These are phyloP conservation scores for Melanotaenia pygmaea DNA, from an alignment of 2,797 vertebrate genomes.

Conservation along the genomic window DNA sequence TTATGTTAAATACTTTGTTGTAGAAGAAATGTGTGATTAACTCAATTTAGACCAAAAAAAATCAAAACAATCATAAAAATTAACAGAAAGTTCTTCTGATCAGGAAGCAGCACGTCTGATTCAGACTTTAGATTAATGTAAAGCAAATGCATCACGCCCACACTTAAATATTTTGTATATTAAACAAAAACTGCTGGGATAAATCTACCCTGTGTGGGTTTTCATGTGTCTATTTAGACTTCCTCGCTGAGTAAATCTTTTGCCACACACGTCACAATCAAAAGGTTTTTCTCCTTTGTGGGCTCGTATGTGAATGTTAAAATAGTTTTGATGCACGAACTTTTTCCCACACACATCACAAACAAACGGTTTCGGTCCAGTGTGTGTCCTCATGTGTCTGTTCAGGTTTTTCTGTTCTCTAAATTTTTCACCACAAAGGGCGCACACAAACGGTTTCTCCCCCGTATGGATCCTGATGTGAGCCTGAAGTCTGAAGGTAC, in stretches of 20 bases:
- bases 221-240: not conserved
- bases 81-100: too few relatives aligned
- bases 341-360: conserved; percentile 5
- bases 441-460: not conserved
- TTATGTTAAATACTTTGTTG: too few relatives aligned
- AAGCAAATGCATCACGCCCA: not conserved
- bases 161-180: too few relatives aligned
- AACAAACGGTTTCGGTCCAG: not conserved
- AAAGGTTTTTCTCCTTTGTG: conserved; percentile 10
- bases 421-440: not conserved
- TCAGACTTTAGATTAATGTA: too few relatives aligned
- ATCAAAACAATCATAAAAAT: too few relatives aligned
- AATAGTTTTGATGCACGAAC: not conserved
- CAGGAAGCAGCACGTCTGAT: not conserved
- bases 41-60: too few relatives aligned
- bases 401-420: not conserved
- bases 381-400: not conserved
- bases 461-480: not conserved
- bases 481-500: not conserved
- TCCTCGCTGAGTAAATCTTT: not conserved
- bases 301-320: not conserved
- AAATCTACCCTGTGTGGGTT: not conserved
- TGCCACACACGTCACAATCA: conserved; percentile 3
- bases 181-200: too few relatives aligned
- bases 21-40: too few relatives aligned